These are phyloP conservation scores for Odocoileus virginianus DNA, from an alignment of 2,113 vertebrate genomes.

Conservation along the genomic window DNA sequence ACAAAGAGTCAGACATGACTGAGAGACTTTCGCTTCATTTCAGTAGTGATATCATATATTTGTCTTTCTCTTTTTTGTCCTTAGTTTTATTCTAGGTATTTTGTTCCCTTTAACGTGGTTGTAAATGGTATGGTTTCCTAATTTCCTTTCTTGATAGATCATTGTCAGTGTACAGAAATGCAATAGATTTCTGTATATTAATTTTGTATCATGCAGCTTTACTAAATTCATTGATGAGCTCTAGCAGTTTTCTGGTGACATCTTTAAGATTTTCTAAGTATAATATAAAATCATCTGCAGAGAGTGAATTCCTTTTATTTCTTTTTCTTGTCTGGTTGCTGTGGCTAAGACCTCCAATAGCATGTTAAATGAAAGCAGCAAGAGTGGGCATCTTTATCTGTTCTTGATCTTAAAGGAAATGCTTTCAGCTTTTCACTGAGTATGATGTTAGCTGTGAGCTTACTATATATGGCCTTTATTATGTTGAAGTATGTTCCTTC, in stretches of 20 bases:
- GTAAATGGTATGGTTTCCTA: background rate
- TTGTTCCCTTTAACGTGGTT: background rate
- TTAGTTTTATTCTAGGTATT: background rate
- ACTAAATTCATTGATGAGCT: background rate
- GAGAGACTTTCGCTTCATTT: background rate
- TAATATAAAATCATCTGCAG: background rate
- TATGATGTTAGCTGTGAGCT: background rate
- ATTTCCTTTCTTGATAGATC: background rate
- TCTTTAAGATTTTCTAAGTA: background rate
- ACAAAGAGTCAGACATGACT: background rate
- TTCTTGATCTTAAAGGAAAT: background rate
- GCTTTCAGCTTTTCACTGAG: background rate
- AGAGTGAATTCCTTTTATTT: background rate
- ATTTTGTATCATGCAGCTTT: background rate
- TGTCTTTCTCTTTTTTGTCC: background rate
- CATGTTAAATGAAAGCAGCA: background rate
- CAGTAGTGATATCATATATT: background rate
- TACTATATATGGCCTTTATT: background rate
- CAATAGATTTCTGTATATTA: background rate
- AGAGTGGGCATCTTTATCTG: background rate
- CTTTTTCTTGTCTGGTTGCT: background rate
- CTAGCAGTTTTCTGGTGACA: background rate
- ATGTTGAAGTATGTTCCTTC: background rate
- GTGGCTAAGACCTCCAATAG: background rate
- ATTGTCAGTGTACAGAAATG: background rate